Conservation (phyloP, 2,797 vertebrate genomes). For the Myotis daubentonii region DNA sequence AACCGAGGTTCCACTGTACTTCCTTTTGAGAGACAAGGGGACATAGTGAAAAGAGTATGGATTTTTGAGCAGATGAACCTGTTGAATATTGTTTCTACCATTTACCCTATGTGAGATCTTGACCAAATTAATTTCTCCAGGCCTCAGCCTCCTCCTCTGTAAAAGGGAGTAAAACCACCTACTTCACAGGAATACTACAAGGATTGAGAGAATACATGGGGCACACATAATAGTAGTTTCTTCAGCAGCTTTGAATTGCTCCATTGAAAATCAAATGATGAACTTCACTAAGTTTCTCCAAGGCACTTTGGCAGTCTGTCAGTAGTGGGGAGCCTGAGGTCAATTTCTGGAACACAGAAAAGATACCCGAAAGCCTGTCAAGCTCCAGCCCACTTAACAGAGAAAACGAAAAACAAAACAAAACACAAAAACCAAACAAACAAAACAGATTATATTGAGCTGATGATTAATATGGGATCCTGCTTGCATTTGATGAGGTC, state of each 20-base stretch:
- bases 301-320: slow-evolving; percentile 18
- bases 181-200: not conserved
- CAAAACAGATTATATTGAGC: slow-evolving; percentile 52
- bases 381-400: slow-evolving; percentile 22
- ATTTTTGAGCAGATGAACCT: not conserved
- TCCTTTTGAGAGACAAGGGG: slow-evolving; percentile 43
- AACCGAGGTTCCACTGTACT: not conserved
- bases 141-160: not conserved
- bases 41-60: slow-evolving; percentile 6
- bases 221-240: slow-evolving; percentile 11
- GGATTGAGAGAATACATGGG: not conserved
- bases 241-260: slow-evolving; percentile 44
- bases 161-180: slow-evolving; percentile 36
- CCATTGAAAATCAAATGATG: slow-evolving; percentile 35
- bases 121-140: slow-evolving; percentile 51
- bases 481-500: slow-evolving; percentile 20
- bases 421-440: not conserved
- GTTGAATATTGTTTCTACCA: slow-evolving; percentile 30
- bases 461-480: slow-evolving; percentile 41
- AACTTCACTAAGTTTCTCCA: slow-evolving; percentile 44
- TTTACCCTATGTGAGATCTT: not conserved
- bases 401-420: not conserved
- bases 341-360: slow-evolving; percentile 56
- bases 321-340: slow-evolving; percentile 15
- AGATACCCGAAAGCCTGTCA: not conserved